Evolutionary conservation across 2,888 invertebrate species (phyloP).

Genomic region (Drosophila demipolita): DNA sequence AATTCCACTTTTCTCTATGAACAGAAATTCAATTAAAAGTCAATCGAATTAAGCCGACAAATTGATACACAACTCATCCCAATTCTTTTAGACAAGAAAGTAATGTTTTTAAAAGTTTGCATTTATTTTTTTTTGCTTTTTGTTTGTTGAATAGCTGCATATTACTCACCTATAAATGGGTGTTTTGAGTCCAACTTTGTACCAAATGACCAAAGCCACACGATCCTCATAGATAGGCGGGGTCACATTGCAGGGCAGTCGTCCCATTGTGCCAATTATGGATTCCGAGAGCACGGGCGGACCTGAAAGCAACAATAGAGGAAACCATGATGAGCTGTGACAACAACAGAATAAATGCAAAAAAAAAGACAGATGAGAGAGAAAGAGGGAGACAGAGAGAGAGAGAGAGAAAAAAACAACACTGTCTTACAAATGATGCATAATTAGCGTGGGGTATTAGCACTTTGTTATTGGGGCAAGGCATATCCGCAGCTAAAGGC

Average conservation of each 20-base stretch:
- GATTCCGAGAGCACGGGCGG: slow-evolving; percentile 84
- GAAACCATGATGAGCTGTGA: slow-evolving; percentile 56
- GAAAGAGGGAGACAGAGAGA: not conserved
- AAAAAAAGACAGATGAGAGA: slow-evolving; percentile 9
- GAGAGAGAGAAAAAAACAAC: slow-evolving; percentile 27
- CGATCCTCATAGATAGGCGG: slow-evolving; percentile 84
- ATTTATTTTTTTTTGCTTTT: not conserved
- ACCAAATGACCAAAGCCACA: slow-evolving; percentile 85
- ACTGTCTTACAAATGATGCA: slow-evolving; percentile 74
- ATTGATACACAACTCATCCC: not conserved
- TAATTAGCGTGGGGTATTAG: slow-evolving; percentile 80
- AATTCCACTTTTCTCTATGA: not conserved
- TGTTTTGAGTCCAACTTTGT: slow-evolving; percentile 84
- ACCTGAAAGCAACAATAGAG: slow-evolving; percentile 74
- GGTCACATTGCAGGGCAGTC: slow-evolving; percentile 85
- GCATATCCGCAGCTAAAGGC: slow-evolving; percentile 42
- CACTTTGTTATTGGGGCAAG: slow-evolving; percentile 76
- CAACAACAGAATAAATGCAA: slow-evolving; percentile 27
- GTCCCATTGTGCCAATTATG: slow-evolving; percentile 84
- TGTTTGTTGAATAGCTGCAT: not conserved
- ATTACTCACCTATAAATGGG: slow-evolving; percentile 85
- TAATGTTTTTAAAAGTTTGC: not conserved
- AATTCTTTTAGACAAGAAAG: not conserved
- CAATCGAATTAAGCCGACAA: not conserved
- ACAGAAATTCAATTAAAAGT: not conserved